Base-by-base conservation (phyloP, 2,797 vertebrate species). In the Paguma larvata region DNA sequence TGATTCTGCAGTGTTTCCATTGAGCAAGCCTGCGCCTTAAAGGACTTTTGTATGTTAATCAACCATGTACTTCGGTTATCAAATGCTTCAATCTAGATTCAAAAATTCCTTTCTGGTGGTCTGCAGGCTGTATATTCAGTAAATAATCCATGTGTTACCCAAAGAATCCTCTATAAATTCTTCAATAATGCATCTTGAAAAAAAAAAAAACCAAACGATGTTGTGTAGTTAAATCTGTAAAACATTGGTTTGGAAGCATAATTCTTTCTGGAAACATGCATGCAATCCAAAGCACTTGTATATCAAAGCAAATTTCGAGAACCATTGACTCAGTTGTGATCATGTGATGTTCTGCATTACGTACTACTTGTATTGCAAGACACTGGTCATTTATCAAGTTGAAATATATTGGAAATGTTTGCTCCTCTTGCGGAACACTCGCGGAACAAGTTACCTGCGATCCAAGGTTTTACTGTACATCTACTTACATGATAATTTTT, bases 161-260 rank as follows among this genome's bases (percentile, higher is more conserved):
- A 62, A 89, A 80, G 16, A 88, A 67, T 48, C 8, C 38, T 90
- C 12, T 91, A 44, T 56, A 63, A 63, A 19, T 84, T 97, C 89
- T 53, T 56, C 15, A 80, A 25, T 53, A 86, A 34, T 4, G 72
- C 12, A 65, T 1, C 2, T 46, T 72, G 46, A 51, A 83, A 27
- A 89, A 92, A 83, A 27, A 89, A 92, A 46, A 30, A 72, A 46
- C 68, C 5, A 62, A 70, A 34, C n/a, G 19, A 18, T 79, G 8
- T 79, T 79, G n/a, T 38, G 2, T 73, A 34, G 27, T 77, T 82
- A 56, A 87, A 53, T 53, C 16, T 16, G 16, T 16, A 5, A 53
- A 53, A 53, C 51, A 15, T 53, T 53, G 51, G 51, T 53, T 53
- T 53, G 51, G 15, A 53, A 53, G 51, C 51, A 53, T 53, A 53